Evolutionary conservation across 2,888 invertebrate genomes (phyloP).

Genomic region (Terebella lapidaria): DNA sequence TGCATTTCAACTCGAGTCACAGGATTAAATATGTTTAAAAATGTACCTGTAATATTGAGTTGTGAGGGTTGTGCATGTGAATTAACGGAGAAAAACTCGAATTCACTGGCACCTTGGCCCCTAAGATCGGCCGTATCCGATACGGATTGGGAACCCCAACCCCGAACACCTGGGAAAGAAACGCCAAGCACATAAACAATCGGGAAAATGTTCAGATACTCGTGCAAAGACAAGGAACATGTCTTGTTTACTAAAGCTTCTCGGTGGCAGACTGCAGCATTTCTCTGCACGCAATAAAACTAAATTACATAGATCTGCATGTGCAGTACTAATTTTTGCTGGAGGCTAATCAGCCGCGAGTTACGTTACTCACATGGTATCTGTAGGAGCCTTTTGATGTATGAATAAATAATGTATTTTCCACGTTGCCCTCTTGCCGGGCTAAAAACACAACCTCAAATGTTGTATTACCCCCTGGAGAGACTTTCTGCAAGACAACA

Average conservation of each 20-base stretch:
- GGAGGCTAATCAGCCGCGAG: too few species aligned
- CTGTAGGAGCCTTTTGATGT: constrained; percentile 88
- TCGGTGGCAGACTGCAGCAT: too few species aligned
- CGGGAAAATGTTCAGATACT: too few species aligned
- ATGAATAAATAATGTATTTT: constrained; percentile 85
- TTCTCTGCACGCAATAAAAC: too few species aligned
- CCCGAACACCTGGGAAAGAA: constrained; percentile 53
- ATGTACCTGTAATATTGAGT: constrained; percentile 76
- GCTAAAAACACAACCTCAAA: constrained; percentile 95
- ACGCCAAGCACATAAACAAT: background rate
- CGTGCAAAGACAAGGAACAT: too few species aligned
- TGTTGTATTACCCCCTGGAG: constrained; percentile 85
- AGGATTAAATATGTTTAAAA: background rate
- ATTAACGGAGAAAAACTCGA: constrained; percentile 83
- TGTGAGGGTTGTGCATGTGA: constrained; percentile 90
- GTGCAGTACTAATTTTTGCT: too few species aligned
- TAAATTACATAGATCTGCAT: too few species aligned
- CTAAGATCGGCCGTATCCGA: constrained; percentile 82
- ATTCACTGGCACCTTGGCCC: constrained; percentile 85
- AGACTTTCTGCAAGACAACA: constrained; percentile 66
- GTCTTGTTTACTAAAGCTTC: too few species aligned
- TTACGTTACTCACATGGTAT: constrained; percentile 71
- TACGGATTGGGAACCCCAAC: constrained; percentile 85
- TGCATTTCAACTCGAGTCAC: too few species aligned
- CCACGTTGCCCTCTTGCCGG: constrained; percentile 79